phyloP scores from a whole-genome alignment of 2,888 invertebrate species.

The Cistogaster globosa region DNA sequence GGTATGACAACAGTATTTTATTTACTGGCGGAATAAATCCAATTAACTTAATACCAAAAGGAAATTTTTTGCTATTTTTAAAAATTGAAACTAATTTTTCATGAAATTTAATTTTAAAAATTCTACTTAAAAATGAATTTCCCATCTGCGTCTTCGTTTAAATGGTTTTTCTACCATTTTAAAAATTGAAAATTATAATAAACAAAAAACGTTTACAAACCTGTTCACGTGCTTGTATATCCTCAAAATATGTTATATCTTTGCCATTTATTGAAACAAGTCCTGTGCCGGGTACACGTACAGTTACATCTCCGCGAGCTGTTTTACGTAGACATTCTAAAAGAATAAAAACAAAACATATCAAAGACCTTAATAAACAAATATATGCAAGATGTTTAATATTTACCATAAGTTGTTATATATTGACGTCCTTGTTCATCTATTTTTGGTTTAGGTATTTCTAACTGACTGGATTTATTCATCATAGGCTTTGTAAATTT shows the following conservation, averaged over 20 bases:
- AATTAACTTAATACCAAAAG: no score
- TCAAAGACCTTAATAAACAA: background rate
- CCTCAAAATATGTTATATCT: constrained; percentile 90
- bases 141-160: no score
- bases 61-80: no score
- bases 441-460: constrained; percentile 87
- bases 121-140: no score
- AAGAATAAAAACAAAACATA: background rate
- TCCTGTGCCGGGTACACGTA: constrained; percentile 92
- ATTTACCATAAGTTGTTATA: constrained; percentile 87
- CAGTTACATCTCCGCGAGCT: constrained; percentile 90
- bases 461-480: constrained; percentile 85
- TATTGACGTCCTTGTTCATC: constrained; percentile 88
- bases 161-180: background rate
- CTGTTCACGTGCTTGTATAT: constrained; percentile 89
- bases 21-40: no score
- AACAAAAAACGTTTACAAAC: constrained; percentile 83
- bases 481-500: constrained; percentile 86
- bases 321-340: constrained; percentile 88
- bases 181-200: background rate
- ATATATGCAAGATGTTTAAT: background rate
- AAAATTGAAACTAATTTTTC: no score
- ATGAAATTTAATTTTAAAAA: no score
- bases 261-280: constrained; percentile 90
- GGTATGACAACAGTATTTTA: no score